A percentile compares a stretch with the other conserved stretches of the same genome.
Conservation (phyloP, 2,888 invertebrate species). For the Aphidoletes aphidimyza region DNA sequence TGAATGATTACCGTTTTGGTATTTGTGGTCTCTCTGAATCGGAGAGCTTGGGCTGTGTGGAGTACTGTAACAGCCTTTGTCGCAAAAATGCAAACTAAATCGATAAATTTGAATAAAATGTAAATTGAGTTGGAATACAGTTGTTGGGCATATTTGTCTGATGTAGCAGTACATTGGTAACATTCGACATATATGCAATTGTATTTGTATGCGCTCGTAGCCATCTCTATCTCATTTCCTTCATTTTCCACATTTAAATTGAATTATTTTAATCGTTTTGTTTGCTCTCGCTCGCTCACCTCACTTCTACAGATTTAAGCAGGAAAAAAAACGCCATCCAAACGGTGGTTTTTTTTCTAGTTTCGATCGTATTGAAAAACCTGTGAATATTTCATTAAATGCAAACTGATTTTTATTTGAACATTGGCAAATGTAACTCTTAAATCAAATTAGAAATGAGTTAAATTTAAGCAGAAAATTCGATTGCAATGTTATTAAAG, state of each 20-base stretch:
- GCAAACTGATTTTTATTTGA: too few relatives aligned
- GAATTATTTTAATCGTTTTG: constrained; percentile 47
- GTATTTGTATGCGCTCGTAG: neutral
- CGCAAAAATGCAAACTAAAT: constrained; percentile 36
- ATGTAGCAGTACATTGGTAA: neutral
- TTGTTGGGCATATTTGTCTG: constrained; percentile 43
- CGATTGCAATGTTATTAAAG: neutral
- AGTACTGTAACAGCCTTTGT: too few relatives aligned
- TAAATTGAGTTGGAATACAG: constrained; percentile 49
- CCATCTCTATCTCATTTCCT: constrained; percentile 4
- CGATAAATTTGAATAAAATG: constrained; percentile 50
- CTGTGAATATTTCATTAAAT: constrained; percentile 37
- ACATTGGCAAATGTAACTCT: too few relatives aligned
- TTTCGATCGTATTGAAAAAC: neutral
- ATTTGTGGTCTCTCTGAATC: too few relatives aligned
- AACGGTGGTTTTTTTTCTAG: neutral
- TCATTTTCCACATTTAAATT: neutral
- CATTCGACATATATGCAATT: neutral
- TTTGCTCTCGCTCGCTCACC: too few relatives aligned
- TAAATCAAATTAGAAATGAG: neutral
- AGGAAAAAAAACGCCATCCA: constrained; percentile 38
- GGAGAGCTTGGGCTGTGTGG: neutral
- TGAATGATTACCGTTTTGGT: constrained; percentile 34
- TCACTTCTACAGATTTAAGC: too few relatives aligned
- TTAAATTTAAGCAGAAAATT: neutral